Conservation (phyloP, 2,888 invertebrate genomes). For the Chelonus formosanus region DNA sequence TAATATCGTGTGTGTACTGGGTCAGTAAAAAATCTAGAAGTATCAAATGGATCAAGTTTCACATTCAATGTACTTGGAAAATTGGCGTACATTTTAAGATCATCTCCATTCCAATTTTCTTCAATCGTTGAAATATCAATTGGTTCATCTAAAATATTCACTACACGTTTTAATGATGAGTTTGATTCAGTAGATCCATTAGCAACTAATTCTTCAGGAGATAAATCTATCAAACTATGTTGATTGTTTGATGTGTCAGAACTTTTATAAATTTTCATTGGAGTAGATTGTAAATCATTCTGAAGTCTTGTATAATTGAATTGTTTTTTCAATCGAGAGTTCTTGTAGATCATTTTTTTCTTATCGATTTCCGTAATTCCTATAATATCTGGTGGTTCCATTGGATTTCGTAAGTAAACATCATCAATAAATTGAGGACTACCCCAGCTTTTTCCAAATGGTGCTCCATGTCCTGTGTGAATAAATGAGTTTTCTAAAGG, state of each 20-base stretch:
- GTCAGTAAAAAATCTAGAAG: constrained; percentile 66
- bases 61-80: constrained; percentile 48
- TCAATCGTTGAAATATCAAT: constrained; percentile 49
- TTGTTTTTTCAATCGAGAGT: constrained; percentile 70
- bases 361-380: constrained; percentile 65
- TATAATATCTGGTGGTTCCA: constrained; percentile 75
- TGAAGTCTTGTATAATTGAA: constrained; percentile 85
- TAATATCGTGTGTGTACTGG: constrained; percentile 62
- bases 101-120: constrained; percentile 52
- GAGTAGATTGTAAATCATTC: constrained; percentile 70
- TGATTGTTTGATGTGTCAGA: constrained; percentile 64
- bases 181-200: constrained; percentile 43
- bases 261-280: constrained; percentile 60
- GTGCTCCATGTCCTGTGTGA: constrained; percentile 80
- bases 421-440: constrained; percentile 82
- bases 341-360: constrained; percentile 63
- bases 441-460: constrained; percentile 85
- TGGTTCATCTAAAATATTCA: constrained; percentile 62
- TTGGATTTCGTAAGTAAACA: constrained; percentile 79
- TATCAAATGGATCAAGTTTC: constrained; percentile 75
- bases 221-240: constrained; percentile 79
- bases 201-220: constrained; percentile 68
- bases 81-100: constrained; percentile 58
- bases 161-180: constrained; percentile 51
- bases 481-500: constrained; percentile 84